These are phyloP conservation scores for Catostylus mosaicus DNA, from an alignment of 30 jellyfish, hydroid and myxozoan species.

Conservation along the genomic window DNA sequence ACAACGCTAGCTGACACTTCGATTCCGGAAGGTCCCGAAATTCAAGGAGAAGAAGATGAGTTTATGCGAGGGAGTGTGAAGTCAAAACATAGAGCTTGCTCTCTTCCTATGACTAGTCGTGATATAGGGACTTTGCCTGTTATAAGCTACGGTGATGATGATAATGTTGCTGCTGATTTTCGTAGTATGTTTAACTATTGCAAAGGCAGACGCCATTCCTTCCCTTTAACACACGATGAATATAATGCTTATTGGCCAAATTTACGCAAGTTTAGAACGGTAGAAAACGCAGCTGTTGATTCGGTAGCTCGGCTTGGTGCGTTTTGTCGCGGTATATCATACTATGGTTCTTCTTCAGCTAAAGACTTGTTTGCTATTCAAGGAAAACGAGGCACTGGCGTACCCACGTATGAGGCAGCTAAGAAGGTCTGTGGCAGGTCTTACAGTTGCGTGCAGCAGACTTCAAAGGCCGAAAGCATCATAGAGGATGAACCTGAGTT, in stretches of 20 bases:
- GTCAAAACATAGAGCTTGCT: conserved; percentile 35
- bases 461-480: neutral
- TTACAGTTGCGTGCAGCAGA: neutral
- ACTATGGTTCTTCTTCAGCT: conserved; percentile 17
- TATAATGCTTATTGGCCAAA: conserved; percentile 15
- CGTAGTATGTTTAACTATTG: neutral
- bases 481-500: neutral
- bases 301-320: conserved; percentile 49
- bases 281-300: conserved; percentile 19
- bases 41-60: conserved; percentile 14
- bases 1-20: neutral
- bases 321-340: conserved; percentile 38
- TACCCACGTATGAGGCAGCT: neutral
- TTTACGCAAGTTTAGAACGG: neutral
- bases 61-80: conserved; percentile 2
- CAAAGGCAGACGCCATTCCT: conserved; percentile 29
- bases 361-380: neutral
- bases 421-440: neutral
- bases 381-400: neutral
- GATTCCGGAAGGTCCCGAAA: neutral
- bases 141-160: conserved; percentile 44
- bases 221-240: conserved; percentile 37
- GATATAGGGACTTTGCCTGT: conserved; percentile 56
- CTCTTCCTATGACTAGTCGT: conserved; percentile 46
- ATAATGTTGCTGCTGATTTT: conserved; percentile 29